phyloP scores from a whole-genome alignment of 2,888 invertebrate genomes.

The Bombyx huttoni region DNA sequence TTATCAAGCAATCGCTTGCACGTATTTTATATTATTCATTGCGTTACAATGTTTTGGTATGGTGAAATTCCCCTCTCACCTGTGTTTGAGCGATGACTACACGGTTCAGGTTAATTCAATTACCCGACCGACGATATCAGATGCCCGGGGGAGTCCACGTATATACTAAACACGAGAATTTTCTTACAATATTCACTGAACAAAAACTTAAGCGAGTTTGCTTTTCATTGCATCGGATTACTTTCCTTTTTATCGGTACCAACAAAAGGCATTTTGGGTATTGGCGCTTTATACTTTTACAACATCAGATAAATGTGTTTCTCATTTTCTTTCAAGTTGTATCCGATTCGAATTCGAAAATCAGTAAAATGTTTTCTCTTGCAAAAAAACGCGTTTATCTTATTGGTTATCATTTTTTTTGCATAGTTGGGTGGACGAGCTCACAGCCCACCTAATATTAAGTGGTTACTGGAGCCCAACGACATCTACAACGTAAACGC shows the following conservation, averaged over 20 bases:
- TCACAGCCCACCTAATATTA: no score
- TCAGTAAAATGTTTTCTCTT: neutral
- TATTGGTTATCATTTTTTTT: neutral
- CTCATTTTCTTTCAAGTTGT: no score
- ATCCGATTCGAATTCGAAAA: neutral
- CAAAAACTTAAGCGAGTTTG: no score
- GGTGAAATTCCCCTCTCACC: slow-evolving; percentile 20
- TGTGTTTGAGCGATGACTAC: slow-evolving; percentile 41
- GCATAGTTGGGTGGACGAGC: no score
- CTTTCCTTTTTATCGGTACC: no score
- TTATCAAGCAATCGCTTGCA: neutral
- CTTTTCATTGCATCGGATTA: no score
- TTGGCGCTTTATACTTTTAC: no score
- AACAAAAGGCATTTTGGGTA: no score
- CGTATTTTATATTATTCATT: neutral
- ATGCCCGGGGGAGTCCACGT: slow-evolving; percentile 13
- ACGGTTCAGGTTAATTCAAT: slow-evolving; percentile 40
- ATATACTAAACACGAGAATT: slow-evolving; percentile 12
- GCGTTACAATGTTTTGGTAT: slow-evolving; percentile 1
- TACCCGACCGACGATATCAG: slow-evolving; percentile 23
- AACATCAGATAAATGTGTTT: no score
- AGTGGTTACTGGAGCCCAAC: no score
- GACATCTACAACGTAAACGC: no score
- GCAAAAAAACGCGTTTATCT: neutral
- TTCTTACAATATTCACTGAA: slow-evolving; percentile 6